Conservation (phyloP, 2,113 vertebrate genomes). For the Tachycineta bicolor region DNA sequence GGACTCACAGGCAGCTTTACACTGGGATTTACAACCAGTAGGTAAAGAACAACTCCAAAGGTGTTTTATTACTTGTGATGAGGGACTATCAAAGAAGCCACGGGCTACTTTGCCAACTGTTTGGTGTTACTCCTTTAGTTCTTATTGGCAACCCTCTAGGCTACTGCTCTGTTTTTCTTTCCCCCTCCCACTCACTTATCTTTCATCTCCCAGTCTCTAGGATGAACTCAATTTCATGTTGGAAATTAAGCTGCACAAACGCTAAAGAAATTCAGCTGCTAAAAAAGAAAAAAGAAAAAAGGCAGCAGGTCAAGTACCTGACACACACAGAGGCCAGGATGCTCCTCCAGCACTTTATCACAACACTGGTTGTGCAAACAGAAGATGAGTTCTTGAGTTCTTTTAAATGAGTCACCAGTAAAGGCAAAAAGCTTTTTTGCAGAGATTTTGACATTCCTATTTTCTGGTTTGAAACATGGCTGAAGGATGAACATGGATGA, state of each 20-base stretch:
- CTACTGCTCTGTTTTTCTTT: constrained; percentile 35
- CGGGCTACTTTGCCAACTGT: constrained; percentile 14
- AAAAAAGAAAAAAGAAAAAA: neutral
- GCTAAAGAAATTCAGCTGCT: neutral
- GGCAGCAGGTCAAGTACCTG: neutral
- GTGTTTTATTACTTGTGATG: constrained; percentile 49
- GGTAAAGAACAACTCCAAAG: constrained; percentile 37
- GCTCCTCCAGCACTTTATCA: neutral
- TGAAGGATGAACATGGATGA: neutral
- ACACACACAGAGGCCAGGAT: neutral
- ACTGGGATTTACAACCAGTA: constrained; percentile 54
- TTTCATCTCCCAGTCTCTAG: constrained; percentile 7
- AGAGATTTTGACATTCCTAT: neutral
- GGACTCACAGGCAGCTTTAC: constrained; percentile 36
- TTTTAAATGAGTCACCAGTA: neutral
- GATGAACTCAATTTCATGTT: neutral
- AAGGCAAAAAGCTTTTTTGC: neutral
- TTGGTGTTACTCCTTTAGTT: constrained; percentile 22
- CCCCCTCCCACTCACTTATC: neutral
- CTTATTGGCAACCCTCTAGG: neutral
- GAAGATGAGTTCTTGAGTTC: neutral
- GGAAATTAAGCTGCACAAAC: neutral
- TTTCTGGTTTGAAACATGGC: neutral
- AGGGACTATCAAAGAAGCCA: constrained; percentile 55
- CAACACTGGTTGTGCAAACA: neutral